phyloP scores from a whole-genome alignment of 2,888 invertebrate genomes.

The Drosophila nr. fundita region DNA sequence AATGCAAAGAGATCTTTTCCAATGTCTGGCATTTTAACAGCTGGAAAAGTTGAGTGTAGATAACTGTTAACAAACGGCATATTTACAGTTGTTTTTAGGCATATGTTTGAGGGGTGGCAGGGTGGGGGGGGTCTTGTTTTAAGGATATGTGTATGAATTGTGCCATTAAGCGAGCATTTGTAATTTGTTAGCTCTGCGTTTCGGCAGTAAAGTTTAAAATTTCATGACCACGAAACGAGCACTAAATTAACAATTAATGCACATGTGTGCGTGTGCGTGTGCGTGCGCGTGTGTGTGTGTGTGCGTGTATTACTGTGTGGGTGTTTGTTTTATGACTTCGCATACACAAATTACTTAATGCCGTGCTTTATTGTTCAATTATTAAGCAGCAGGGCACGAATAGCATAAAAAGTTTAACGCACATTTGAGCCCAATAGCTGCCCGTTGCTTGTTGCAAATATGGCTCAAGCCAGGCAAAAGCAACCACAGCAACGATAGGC shows the following conservation, averaged over 20 bases:
- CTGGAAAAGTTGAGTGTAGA: conserved; percentile 34
- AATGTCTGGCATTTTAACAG: background rate
- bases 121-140: background rate
- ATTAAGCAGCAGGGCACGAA: conserved; percentile 60
- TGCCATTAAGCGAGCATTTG: conserved; percentile 36
- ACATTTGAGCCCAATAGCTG: conserved; percentile 51
- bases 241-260: conserved; percentile 78
- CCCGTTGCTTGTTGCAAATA: conserved; percentile 12
- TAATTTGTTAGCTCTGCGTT: conserved; percentile 51
- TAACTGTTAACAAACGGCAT: background rate
- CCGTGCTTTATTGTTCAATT: conserved; percentile 77
- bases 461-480: conserved; percentile 40
- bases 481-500: conserved; percentile 29
- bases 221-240: conserved; percentile 76
- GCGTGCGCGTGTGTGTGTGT: conserved; percentile 7
- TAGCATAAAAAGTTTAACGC: conserved; percentile 72
- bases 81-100: background rate
- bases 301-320: conserved; percentile 42
- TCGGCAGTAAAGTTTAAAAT: conserved; percentile 73
- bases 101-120: background rate
- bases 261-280: conserved; percentile 17
- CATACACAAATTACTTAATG: conserved; percentile 79
- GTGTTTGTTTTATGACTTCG: conserved; percentile 66
- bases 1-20: background rate
- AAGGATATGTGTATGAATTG: conserved; percentile 17